Evolutionary conservation across 2,113 vertebrate genomes (phyloP).

Genomic region (Anguilla rostrata): DNA sequence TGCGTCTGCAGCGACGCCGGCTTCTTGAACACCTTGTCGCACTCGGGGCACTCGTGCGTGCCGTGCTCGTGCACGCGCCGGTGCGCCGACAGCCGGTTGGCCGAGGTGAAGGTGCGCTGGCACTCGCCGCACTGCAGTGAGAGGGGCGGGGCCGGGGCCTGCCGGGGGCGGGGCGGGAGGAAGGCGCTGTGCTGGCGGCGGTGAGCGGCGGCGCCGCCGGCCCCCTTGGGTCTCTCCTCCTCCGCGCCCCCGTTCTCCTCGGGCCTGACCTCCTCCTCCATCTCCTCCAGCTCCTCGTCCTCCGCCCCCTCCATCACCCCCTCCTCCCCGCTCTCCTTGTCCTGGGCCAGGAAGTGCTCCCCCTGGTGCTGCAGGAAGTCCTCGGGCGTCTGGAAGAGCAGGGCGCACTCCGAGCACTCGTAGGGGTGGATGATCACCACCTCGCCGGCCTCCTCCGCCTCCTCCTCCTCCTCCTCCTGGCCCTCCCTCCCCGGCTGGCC

Average conservation of each 20-base stretch:
- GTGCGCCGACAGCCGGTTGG: constrained; percentile 80
- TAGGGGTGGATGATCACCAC: constrained; percentile 79
- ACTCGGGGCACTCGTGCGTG: constrained; percentile 80
- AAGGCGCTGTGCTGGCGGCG: constrained; percentile 18
- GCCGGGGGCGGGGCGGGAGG: background rate
- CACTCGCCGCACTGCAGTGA: constrained; percentile 69
- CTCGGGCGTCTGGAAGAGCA: constrained; percentile 81
- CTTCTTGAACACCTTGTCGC: constrained; percentile 87
- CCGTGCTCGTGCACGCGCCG: constrained; percentile 80
- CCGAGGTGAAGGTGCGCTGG: constrained; percentile 77
- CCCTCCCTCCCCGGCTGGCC: constrained; percentile 38
- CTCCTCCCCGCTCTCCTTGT: constrained; percentile 74
- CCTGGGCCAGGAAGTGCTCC: constrained; percentile 80
- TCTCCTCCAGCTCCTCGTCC: constrained; percentile 66
- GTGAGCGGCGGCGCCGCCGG: background rate
- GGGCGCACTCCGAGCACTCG: constrained; percentile 83
- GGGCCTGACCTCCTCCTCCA: constrained; percentile 35
- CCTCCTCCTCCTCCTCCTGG: constrained; percentile 35
- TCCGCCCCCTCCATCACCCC: constrained; percentile 71
- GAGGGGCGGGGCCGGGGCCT: constrained; percentile 14
- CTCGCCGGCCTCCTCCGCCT: constrained; percentile 43
- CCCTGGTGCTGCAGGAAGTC: constrained; percentile 89
- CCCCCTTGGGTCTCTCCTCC: constrained; percentile 37
- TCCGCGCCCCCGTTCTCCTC: constrained; percentile 40
- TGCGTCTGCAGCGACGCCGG: constrained; percentile 81